Base-by-base conservation (phyloP, 2,113 vertebrate genomes). In the Hucho hucho region DNA sequence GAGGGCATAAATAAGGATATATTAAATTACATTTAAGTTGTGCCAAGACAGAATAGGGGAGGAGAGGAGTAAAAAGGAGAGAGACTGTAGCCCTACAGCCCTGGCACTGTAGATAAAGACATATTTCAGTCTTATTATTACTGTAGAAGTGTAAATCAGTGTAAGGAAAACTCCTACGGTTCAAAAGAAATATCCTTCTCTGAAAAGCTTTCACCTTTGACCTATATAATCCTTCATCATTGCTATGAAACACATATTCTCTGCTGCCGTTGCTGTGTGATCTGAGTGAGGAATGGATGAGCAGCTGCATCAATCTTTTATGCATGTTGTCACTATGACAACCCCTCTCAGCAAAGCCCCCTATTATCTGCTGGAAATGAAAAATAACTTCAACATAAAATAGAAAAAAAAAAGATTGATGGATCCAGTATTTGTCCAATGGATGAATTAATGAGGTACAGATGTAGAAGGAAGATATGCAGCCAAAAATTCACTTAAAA, bases 321-420 rank as follows among this genome's bases (percentile, higher is more conserved):
- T 84, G 84, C 88, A 87, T 56, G 75, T 85, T 82, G 86, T 89
- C 86, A 76, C 84, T 79, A 89, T 84, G 89, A 86, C 87, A 89
- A 89, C 89, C 87, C 86, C 86, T 86, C 81, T 86, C 79, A 81
- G 87, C 77, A 79, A 86, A 83, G 78, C 37, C 76, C 68, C 69
- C 77, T 65, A 56, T 81, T 78, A 65, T 85, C 71, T 58, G 63
- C 26, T 58, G 69, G 29, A 83, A 83, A 78, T 53, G 11, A 47
- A 76, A 80, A 59, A 74, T 26, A 26, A 73, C 73, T 79, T 81
- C 66, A 70, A 64, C 68, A 75, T 73, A 59, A 69, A 28, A 14
- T 12, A 37, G 20, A 22, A 26, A 46, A 56, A 7, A 43, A 69
- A 43, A 69, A 74, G 28, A 72, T 63, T 3, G 32, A 61, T 83